Conservation (phyloP, 2,888 invertebrate species). For the Psylliodes chrysocephalus region DNA sequence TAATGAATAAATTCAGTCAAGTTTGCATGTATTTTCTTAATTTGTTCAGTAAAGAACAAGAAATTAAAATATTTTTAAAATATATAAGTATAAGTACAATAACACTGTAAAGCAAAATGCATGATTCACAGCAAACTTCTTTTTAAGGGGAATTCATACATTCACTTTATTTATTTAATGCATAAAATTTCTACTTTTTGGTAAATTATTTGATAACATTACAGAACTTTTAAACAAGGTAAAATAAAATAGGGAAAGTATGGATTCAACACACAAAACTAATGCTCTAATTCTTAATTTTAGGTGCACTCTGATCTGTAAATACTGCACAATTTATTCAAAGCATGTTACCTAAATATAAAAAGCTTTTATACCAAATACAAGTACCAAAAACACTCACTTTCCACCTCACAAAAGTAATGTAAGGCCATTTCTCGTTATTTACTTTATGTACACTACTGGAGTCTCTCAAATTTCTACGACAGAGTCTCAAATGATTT, state of each 20-base stretch:
- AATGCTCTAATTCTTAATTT: constrained; percentile 3
- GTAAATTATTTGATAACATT: too few relatives aligned
- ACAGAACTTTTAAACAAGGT: too few relatives aligned
- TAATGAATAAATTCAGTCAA: constrained; percentile 16
- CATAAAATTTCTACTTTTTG: too few relatives aligned
- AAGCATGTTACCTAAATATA: constrained; percentile 24
- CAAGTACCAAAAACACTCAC: constrained; percentile 29
- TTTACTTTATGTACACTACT: constrained; percentile 57
- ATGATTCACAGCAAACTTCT: not conserved
- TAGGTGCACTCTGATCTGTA: constrained; percentile 25
- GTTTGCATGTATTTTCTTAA: constrained; percentile 21
- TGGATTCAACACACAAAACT: not conserved
- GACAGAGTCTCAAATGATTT: constrained; percentile 30
- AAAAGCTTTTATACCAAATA: constrained; percentile 25
- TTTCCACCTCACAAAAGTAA: constrained; percentile 57
- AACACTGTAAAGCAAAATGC: constrained; percentile 6
- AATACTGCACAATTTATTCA: constrained; percentile 34
- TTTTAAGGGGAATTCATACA: not conserved
- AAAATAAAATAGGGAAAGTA: not conserved
- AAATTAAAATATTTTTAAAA: not conserved
- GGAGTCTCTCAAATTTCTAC: constrained; percentile 30
- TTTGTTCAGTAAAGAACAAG: constrained; percentile 22
- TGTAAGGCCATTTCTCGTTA: constrained; percentile 54
- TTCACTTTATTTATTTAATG: not conserved
- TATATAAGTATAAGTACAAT: not conserved